These are phyloP conservation scores for Garrulus glandarius DNA, from an alignment of 2,797 vertebrate species.

Conservation along the genomic window DNA sequence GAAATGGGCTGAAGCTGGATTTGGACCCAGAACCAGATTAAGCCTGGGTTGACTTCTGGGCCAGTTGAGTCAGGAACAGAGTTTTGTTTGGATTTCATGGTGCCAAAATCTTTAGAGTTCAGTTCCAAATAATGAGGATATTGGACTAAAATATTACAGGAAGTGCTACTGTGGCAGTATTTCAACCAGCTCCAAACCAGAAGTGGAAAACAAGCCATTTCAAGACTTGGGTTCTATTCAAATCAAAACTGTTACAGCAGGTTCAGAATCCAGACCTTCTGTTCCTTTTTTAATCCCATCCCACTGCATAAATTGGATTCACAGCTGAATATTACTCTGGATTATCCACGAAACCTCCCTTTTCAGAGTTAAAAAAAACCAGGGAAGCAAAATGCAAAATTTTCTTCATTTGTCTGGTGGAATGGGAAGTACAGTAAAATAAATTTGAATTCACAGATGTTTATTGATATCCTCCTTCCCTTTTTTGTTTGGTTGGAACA, in stretches of 20 bases:
- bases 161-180: conserved; percentile 68
- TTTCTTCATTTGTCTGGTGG: neutral
- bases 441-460: neutral
- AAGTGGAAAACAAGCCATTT: conserved; percentile 69
- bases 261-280: conserved; percentile 67
- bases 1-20: conserved; percentile 36
- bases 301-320: conserved; percentile 63
- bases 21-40: conserved; percentile 53
- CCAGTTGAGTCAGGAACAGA: conserved; percentile 49
- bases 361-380: neutral
- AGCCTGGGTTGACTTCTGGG: conserved; percentile 42
- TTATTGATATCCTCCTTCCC: neutral
- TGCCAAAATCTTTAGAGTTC: conserved; percentile 61
- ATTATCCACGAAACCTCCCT: conserved; percentile 22
- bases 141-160: conserved; percentile 64
- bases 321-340: conserved; percentile 39
- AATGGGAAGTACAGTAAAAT: neutral
- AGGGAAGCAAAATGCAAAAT: neutral
- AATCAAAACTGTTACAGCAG: conserved; percentile 61
- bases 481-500: neutral
- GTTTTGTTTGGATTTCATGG: conserved; percentile 48
- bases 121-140: conserved; percentile 63
- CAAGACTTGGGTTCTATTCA: conserved; percentile 56
- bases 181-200: conserved; percentile 69
- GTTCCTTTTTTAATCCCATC: conserved; percentile 58